phyloP scores from a whole-genome alignment of 1,140 invertebrate genomes.

The Carposina sasakii region DNA sequence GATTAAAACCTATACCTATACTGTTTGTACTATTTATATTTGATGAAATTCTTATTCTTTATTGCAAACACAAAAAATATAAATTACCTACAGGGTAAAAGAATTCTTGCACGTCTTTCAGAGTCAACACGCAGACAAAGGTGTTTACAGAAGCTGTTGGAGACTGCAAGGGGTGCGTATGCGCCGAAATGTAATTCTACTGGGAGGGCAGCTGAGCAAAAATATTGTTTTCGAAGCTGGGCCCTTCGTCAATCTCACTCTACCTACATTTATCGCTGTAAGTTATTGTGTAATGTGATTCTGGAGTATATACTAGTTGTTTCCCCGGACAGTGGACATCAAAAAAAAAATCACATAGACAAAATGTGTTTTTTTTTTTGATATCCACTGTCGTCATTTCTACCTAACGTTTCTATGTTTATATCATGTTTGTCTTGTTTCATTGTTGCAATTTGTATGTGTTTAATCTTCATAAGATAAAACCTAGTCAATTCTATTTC shows the following conservation, averaged over 20 bases:
- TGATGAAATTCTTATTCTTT: no score
- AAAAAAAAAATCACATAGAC: neutral
- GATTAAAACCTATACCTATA: neutral
- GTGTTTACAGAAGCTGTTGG: conserved; percentile 45
- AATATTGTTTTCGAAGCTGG: conserved; percentile 43
- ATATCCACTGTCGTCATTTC: no score
- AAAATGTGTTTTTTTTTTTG: neutral
- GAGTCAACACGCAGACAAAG: conserved; percentile 39
- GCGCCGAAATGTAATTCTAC: conserved; percentile 31
- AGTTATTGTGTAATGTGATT: conserved; percentile 16
- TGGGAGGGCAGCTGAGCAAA: conserved; percentile 41
- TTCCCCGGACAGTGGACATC: no score
- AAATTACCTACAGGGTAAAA: neutral
- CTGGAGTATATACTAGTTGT: no score
- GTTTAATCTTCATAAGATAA: no score
- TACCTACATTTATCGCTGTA: conserved; percentile 49
- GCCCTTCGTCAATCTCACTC: conserved; percentile 40
- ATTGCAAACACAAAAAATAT: no score
- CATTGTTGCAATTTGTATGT: no score
- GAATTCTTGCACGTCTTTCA: conserved; percentile 12
- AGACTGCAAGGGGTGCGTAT: conserved; percentile 31
- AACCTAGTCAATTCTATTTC: no score
- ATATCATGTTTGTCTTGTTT: no score
- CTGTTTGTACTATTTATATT: neutral
- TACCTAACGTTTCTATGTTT: no score